A percentile compares a stretch with the other conserved stretches of the same genome.
phyloP scores from a whole-genome alignment of 92 coral and sea anemone genomes.

The Virgularia gustaviana region DNA sequence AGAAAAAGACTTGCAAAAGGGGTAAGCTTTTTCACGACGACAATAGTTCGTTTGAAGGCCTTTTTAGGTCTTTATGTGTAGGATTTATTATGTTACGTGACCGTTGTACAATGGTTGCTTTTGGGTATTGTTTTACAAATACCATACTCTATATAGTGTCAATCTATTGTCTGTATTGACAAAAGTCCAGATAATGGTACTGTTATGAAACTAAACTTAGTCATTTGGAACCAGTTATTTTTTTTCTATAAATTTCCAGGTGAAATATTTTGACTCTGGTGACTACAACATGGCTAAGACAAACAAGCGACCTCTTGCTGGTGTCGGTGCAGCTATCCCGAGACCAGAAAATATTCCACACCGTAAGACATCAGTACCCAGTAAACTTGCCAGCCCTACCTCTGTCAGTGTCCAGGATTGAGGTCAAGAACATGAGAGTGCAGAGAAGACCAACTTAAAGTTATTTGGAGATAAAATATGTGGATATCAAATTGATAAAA shows the following conservation, averaged over 20 bases:
- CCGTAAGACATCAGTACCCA: constrained; percentile 96
- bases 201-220: not conserved
- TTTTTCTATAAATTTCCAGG: constrained; percentile 44
- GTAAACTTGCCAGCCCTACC: constrained; percentile 73
- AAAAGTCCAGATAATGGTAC: not conserved
- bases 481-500: too few species aligned
- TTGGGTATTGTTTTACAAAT: too few species aligned
- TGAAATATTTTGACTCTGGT: constrained; percentile 96
- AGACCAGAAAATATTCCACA: constrained; percentile 99
- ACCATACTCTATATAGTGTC: too few species aligned
- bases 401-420: constrained; percentile 8
- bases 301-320: constrained; percentile 65
- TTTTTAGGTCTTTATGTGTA: too few species aligned
- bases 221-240: not conserved
- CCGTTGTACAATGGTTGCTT: too few species aligned
- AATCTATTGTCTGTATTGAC: too few species aligned
- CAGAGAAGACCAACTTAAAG: too few species aligned
- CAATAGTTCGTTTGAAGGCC: too few species aligned
- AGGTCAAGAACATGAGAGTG: too few species aligned
- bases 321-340: constrained; percentile 89
- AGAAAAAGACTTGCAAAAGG: constrained; percentile 83
- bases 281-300: constrained; percentile 96
- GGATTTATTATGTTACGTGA: too few species aligned
- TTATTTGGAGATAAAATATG: too few species aligned
- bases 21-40: constrained; percentile 52